Base-by-base conservation (phyloP, 2,113 vertebrate genomes). In the Muntiacus muntjak region DNA sequence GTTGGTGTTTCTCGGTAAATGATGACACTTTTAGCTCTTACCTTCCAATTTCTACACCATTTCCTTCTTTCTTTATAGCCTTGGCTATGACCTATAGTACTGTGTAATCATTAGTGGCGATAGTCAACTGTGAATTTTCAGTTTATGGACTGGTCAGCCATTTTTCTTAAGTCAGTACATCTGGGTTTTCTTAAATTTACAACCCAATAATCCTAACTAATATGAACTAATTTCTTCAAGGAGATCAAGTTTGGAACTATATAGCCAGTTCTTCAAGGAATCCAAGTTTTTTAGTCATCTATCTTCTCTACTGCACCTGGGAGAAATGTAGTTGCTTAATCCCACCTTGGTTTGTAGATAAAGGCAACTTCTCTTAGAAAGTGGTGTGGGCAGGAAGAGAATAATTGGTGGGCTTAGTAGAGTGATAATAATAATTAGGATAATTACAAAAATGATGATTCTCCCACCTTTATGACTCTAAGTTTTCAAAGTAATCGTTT, bases 341-440 rank as follows among this genome's bases (percentile, higher is more conserved):
- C 7, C 23, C 6, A 43, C 16, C 47, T 54, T 60, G 74, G 26
- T 91, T 55, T 95, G 58, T 60, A 43, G 64, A 57, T 60, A 47
- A 97, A 96, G 94, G 45, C 81, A 76, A 74, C 36, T 91, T 85
- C 87, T 86, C 36, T 71, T 47, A 71, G 58, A 45, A 85, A 86
- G 8, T 14, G 7, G 1, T 55, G 67, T 89, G 47, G 50, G 19
- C 55, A 95, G 86, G 95, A 89, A 95, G 93, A 82, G 89, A 78
- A 43, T 74, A 94, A 57, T 55, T 83, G 89, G 82, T 71, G 50
- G 93, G 67, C 86, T 95, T 64, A 91, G 89, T 26, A 16, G 11
- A 14, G 43, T 36, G 45, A 97, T 86, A 67, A 87, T 81, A 90
- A 67, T 87, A 94, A 96, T 92, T 58, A 88, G 57, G 76, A 87